Conservation (phyloP, 2,888 invertebrate species). For the Harpalus rubripes region DNA sequence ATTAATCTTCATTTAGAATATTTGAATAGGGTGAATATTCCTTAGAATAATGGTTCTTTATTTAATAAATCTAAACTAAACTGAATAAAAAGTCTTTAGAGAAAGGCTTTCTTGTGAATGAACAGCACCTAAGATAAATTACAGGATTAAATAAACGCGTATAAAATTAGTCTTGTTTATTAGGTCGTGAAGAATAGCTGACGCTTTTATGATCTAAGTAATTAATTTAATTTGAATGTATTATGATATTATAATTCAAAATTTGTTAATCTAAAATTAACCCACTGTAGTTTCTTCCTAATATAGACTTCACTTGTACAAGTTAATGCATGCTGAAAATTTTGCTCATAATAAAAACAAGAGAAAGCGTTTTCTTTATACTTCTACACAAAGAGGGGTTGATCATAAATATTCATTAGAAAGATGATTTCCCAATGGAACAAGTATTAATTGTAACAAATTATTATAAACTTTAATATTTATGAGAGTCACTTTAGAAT, state of each 20-base stretch:
- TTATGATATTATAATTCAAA: conserved; percentile 20
- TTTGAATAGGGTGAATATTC: background rate
- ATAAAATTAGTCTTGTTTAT: conserved; percentile 18
- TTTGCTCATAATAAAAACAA: conserved; percentile 30
- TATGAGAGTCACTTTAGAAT: too few species aligned
- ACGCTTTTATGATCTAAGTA: background rate
- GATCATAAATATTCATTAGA: conserved; percentile 38
- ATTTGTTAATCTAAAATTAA: conserved; percentile 36
- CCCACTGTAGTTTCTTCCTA: background rate
- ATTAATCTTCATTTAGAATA: background rate
- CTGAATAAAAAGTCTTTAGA: background rate
- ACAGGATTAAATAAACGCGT: background rate
- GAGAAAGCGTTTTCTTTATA: conserved; percentile 8
- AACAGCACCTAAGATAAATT: background rate
- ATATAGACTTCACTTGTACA: background rate
- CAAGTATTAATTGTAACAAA: background rate
- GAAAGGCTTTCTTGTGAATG: background rate
- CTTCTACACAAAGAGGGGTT: conserved; percentile 11
- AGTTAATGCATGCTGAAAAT: conserved; percentile 35
- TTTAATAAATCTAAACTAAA: background rate
- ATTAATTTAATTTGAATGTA: conserved; percentile 27
- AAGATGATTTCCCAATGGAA: conserved; percentile 2
- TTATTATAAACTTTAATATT: too few species aligned
- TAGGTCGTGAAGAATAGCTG: background rate
- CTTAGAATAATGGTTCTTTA: background rate